Conservation (phyloP, 2,113 vertebrate genomes). For the Nanorana parkeri region DNA sequence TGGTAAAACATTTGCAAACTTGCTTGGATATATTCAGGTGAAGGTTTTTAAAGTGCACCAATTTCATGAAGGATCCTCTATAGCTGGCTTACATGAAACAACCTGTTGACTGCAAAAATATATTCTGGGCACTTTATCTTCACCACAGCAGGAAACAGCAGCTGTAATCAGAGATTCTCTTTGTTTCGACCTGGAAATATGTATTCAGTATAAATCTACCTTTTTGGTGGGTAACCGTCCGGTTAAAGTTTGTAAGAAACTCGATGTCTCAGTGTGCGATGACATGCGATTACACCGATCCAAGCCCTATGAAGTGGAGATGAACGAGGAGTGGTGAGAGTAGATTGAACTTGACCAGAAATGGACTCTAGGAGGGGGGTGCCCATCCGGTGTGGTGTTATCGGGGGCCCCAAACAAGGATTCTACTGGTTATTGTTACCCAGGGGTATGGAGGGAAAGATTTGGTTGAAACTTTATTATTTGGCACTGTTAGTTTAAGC, state of each 20-base stretch:
- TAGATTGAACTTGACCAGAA: constrained; percentile 82
- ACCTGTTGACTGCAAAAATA: not conserved
- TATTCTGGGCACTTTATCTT: not conserved
- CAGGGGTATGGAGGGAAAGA: not conserved
- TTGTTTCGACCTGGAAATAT: not conserved
- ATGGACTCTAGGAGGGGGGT: constrained; percentile 56
- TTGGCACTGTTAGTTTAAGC: constrained; percentile 8
- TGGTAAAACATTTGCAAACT: too few relatives aligned
- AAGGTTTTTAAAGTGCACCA: too few relatives aligned
- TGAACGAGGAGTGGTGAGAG: constrained; percentile 92
- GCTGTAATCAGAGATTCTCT: not conserved
- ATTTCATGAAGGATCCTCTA: too few relatives aligned
- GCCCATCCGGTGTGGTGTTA: constrained; percentile 55
- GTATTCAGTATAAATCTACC: constrained; percentile 83
- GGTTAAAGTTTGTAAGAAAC: constrained; percentile 99
- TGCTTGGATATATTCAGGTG: too few relatives aligned
- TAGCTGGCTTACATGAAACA: too few relatives aligned
- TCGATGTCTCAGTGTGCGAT: constrained; percentile 99
- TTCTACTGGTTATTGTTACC: constrained; percentile 61
- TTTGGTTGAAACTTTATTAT: not conserved
- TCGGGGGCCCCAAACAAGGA: constrained; percentile 65
- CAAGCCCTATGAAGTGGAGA: constrained; percentile 95
- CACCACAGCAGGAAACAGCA: not conserved
- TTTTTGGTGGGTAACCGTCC: constrained; percentile 99
- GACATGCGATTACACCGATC: constrained; percentile 99